Evolutionary conservation across 2,888 invertebrate genomes (phyloP).

Genomic region (Melinaea marsaeus): DNA sequence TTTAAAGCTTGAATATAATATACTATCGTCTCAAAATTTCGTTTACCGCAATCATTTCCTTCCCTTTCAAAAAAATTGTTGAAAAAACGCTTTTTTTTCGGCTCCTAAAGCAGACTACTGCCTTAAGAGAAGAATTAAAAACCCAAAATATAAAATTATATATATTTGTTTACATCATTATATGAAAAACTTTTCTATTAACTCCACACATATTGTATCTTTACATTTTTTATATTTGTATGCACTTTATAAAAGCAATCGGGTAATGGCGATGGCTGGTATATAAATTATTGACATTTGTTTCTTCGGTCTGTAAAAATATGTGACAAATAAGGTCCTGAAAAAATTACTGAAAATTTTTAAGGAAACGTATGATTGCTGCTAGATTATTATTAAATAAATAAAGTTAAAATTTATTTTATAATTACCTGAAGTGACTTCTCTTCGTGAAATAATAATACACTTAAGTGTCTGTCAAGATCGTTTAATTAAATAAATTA

Average conservation of each 20-base stretch:
- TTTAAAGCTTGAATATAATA: no score
- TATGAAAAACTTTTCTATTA: conserved; percentile 39
- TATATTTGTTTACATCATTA: no score
- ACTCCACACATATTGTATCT: conserved; percentile 31
- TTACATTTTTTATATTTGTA: conserved; percentile 25
- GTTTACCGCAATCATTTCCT: no score
- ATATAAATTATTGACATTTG: conserved; percentile 47
- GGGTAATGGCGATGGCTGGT: conserved; percentile 42
- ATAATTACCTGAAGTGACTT: conserved; percentile 23
- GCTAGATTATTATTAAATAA: neutral
- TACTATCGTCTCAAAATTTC: no score
- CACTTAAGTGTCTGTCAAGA: conserved; percentile 29
- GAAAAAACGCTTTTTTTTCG: no score
- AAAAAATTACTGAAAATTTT: conserved; percentile 50
- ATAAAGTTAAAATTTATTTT: conserved; percentile 5
- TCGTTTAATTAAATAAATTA: conserved; percentile 30
- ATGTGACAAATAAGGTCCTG: conserved; percentile 42
- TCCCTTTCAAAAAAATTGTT: no score
- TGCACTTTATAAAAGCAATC: conserved; percentile 50
- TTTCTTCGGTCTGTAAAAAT: conserved; percentile 38
- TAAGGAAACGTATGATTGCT: conserved; percentile 2
- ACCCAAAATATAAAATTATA: no score
- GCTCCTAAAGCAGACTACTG: no score
- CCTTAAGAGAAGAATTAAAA: no score
- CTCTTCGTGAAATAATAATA: conserved; percentile 4